Evolutionary conservation across 2,113 vertebrate genomes (phyloP).

Genomic region (Cryptomyrus ogoouensis): DNA sequence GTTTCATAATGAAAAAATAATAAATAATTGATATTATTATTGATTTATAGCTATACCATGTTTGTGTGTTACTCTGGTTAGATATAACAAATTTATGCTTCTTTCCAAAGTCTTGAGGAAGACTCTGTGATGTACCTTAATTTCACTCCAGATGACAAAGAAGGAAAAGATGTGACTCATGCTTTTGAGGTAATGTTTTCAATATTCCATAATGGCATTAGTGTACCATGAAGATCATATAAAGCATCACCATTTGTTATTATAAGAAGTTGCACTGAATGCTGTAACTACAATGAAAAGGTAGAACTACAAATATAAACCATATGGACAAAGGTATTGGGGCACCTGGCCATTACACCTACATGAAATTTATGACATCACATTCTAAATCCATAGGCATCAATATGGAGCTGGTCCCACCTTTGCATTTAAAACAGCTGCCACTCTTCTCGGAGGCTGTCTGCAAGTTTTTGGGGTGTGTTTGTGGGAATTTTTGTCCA

Average conservation of each 20-base stretch:
- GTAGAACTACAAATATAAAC: neutral
- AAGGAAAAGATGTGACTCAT: conserved; percentile 30
- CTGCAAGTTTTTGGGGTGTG: neutral
- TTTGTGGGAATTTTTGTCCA: neutral
- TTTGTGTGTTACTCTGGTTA: neutral
- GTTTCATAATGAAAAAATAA: neutral
- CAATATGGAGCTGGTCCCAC: neutral
- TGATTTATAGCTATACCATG: neutral
- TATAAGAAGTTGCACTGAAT: neutral
- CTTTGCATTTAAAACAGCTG: neutral
- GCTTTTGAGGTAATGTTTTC: conserved; percentile 40
- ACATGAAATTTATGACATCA: neutral
- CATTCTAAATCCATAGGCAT: neutral
- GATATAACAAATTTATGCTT: conserved; percentile 13
- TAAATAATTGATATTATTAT: neutral
- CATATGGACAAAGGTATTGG: neutral
- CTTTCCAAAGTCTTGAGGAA: conserved; percentile 33
- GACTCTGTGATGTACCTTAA: conserved; percentile 42
- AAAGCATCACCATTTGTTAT: neutral
- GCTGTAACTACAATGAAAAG: neutral
- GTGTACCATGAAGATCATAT: neutral
- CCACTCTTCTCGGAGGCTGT: neutral
- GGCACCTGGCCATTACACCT: neutral
- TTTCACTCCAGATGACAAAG: conserved; percentile 45
- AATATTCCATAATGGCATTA: neutral